Percentiles rank a stretch among this genome's conserved stretches.
Evolutionary conservation across 2,113 vertebrate species (phyloP).

Genomic region (Geococcyx californianus): DNA sequence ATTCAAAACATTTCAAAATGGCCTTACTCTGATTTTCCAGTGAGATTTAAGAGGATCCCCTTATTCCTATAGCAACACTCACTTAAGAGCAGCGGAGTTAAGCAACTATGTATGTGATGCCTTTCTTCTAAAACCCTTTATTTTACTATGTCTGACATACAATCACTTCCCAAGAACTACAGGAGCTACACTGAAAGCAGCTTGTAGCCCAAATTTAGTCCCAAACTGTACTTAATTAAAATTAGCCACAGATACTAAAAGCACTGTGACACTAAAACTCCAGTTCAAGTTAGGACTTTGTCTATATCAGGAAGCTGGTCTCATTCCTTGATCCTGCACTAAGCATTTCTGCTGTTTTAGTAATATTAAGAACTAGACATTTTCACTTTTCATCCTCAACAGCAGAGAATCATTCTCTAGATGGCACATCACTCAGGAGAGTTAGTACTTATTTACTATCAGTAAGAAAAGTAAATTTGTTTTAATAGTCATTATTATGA

Average conservation of each 20-base stretch:
- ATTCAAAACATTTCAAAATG: constrained; percentile 56
- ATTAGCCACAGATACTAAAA: not conserved
- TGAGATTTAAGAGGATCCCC: constrained; percentile 30
- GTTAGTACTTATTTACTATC: not conserved
- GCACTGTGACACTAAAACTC: not conserved
- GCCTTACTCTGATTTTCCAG: constrained; percentile 38
- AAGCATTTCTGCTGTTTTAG: not conserved
- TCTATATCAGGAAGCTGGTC: not conserved
- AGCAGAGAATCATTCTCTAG: not conserved
- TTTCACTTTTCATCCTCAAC: not conserved
- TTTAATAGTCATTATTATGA: not conserved
- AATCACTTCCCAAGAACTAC: not conserved
- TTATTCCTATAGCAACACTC: not conserved
- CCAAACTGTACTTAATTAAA: not conserved
- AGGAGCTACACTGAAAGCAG: not conserved
- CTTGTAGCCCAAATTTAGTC: not conserved
- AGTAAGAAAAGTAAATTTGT: not conserved
- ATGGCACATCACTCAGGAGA: not conserved
- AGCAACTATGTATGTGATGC: not conserved
- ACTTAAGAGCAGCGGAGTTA: not conserved
- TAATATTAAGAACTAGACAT: not conserved
- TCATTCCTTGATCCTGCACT: not conserved
- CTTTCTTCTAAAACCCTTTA: not conserved
- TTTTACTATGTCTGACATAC: not conserved
- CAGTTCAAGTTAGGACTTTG: not conserved